A percentile compares a stretch with the other conserved stretches of the same genome.
Evolutionary conservation across 2,888 invertebrate genomes (phyloP).

Genomic region (Tipula lateralis): DNA sequence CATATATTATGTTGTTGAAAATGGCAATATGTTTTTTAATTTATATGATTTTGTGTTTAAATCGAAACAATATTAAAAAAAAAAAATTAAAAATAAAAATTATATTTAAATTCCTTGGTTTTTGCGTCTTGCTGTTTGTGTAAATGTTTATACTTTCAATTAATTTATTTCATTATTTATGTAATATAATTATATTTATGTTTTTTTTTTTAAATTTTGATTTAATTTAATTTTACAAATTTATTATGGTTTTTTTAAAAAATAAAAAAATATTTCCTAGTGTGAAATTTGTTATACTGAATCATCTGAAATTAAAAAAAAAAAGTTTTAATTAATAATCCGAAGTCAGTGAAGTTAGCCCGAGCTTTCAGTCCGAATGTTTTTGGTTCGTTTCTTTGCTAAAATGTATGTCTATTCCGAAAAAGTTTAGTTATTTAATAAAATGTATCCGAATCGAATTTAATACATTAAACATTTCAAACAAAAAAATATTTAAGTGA

Average conservation of each 20-base stretch:
- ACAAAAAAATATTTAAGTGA: too few relatives aligned
- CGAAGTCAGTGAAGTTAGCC: too few relatives aligned
- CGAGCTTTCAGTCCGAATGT: too few relatives aligned
- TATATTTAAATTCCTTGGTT: background rate
- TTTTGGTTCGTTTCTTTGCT: too few relatives aligned
- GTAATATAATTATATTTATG: background rate
- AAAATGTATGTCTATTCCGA: too few relatives aligned
- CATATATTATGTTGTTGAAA: background rate
- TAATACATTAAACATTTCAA: too few relatives aligned
- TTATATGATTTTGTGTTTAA: background rate
- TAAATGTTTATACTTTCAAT: background rate
- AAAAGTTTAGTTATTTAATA: too few relatives aligned
- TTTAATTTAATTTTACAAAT: background rate
- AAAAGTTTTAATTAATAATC: background rate
- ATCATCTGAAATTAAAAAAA: background rate
- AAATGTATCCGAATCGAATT: too few relatives aligned
- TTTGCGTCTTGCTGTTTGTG: background rate
- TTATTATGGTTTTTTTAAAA: background rate
- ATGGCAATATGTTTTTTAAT: background rate
- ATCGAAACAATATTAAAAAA: background rate
- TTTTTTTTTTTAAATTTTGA: background rate
- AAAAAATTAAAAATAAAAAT: background rate
- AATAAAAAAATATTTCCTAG: slow-evolving; percentile 7
- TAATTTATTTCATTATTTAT: background rate
- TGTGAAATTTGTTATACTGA: background rate